phyloP scores from a whole-genome alignment of 2,888 invertebrate species.

The Drymonia ruficornis region DNA sequence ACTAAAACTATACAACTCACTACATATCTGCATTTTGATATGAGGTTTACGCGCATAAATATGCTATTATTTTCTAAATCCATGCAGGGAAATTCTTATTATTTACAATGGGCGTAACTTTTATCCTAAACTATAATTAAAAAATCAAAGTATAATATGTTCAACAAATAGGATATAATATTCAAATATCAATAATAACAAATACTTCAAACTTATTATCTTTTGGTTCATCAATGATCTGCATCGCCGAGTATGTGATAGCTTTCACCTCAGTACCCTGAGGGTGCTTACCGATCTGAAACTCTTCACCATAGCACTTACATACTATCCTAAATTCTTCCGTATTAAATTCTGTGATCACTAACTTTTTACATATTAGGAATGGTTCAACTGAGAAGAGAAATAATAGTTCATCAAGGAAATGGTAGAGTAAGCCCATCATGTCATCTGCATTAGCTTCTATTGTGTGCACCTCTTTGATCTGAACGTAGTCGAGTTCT shows the following conservation, averaged over 20 bases:
- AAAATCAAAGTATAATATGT: background rate
- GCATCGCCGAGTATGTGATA: slow-evolving; percentile 99
- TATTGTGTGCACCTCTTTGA: slow-evolving; percentile 90
- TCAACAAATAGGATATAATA: slow-evolving; percentile 31
- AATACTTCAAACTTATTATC: slow-evolving; percentile 93
- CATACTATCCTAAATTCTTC: slow-evolving; percentile 93
- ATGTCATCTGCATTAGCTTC: slow-evolving; percentile 96
- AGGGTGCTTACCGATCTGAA: slow-evolving; percentile 96
- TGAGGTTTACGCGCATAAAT: too few species aligned
- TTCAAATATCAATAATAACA: slow-evolving; percentile 98
- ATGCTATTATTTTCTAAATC: too few species aligned
- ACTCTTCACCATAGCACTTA: slow-evolving; percentile 96
- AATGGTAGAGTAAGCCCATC: slow-evolving; percentile 94
- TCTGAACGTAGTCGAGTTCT: slow-evolving; percentile 93
- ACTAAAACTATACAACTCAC: too few species aligned
- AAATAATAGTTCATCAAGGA: slow-evolving; percentile 97
- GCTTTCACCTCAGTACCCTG: slow-evolving; percentile 99
- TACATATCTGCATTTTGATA: too few species aligned
- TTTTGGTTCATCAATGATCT: slow-evolving; percentile 90
- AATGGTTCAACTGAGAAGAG: slow-evolving; percentile 96
- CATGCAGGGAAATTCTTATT: too few species aligned
- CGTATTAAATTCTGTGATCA: slow-evolving; percentile 93
- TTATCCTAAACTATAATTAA: too few species aligned
- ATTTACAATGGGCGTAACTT: too few species aligned
- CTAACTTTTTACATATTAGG: slow-evolving; percentile 94